Evolutionary conservation across 2,888 invertebrate species (phyloP), one percentile per base, ranked within the genome.

Genomic region (Thera obeliscata): DNA sequence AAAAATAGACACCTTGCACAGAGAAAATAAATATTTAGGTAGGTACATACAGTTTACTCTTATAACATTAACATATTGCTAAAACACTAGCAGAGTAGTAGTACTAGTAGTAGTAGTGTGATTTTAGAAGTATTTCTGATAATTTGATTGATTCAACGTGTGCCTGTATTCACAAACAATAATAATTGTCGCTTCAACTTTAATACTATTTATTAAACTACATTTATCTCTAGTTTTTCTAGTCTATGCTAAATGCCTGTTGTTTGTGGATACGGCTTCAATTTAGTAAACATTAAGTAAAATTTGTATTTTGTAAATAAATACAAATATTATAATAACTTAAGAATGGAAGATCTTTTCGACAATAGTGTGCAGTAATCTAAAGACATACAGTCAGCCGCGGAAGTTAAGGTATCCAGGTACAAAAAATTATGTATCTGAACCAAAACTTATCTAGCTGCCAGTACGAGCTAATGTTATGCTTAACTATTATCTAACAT

Each of bases 51-150:
- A 22, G 22, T 54, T 35, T 54, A 9, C 11, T 11, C 4, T 35
- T 54, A 54, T 35, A 35, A 54, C 35, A 54, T 35, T 54, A 54
- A 54, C 35, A 46, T 9, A 46, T 54, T 54, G 9, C 54, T 35
- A 54, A 35, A 54, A 35, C 54, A 54, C 35, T 54, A 54, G 22
- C 22, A 22, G 22, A 22, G 22, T 22, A 22, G 22, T 22, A 22
- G 22, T 22, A 22, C 22, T 22, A 22, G 22, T 22, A 22, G 22
- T 22, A 22, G 5, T 41, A 4, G 4, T 41, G 41, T 7, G 5
- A 41, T 7, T 41, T 41, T 0, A 4, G 41, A 41, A 41, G 41
- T 41, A 41, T 41, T 41, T 41, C 6, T 41, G 6, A 22, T 41
- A 41, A 4, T 41, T 41, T 41, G 5, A 38, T 38, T 38, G 3